Percentiles rank a stretch among this genome's conserved stretches.
phyloP scores from a whole-genome alignment of 92 coral and sea anemone species.

The Phymanthus crucifer region DNA sequence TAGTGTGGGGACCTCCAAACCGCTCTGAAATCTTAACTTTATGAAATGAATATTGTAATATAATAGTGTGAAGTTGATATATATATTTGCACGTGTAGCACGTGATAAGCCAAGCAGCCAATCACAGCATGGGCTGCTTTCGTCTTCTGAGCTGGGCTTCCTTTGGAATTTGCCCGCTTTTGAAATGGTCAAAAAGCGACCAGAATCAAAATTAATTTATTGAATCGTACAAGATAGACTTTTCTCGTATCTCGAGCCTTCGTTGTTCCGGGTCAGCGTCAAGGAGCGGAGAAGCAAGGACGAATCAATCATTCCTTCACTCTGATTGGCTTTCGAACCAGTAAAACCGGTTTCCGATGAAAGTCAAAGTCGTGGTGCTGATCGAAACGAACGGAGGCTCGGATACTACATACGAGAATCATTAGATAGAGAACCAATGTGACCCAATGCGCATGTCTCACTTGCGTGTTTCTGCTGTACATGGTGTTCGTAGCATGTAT shows the following conservation, averaged over 20 bases:
- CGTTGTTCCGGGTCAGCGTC: not conserved
- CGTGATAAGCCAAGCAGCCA: not conserved
- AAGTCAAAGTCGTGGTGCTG: not conserved
- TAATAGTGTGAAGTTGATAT: constrained; percentile 3
- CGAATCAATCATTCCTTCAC: too few species aligned
- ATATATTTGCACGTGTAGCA: not conserved
- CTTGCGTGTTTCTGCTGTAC: not conserved
- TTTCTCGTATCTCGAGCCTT: not conserved
- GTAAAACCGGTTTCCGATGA: too few species aligned
- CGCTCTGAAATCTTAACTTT: not conserved
- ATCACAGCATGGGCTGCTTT: not conserved
- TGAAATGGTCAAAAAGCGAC: not conserved
- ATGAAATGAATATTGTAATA: not conserved
- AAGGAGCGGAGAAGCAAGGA: not conserved
- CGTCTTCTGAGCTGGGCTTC: not conserved
- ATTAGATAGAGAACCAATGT: not conserved
- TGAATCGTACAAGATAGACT: not conserved
- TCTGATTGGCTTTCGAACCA: too few species aligned
- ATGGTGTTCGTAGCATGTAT: not conserved
- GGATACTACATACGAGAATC: not conserved
- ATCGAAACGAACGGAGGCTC: not conserved
- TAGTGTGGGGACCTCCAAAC: not conserved
- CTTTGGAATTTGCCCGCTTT: not conserved
- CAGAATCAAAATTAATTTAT: not conserved
- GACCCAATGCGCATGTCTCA: not conserved